Conservation (phyloP, 2,888 invertebrate species). For the Platycnemis pennipes region DNA sequence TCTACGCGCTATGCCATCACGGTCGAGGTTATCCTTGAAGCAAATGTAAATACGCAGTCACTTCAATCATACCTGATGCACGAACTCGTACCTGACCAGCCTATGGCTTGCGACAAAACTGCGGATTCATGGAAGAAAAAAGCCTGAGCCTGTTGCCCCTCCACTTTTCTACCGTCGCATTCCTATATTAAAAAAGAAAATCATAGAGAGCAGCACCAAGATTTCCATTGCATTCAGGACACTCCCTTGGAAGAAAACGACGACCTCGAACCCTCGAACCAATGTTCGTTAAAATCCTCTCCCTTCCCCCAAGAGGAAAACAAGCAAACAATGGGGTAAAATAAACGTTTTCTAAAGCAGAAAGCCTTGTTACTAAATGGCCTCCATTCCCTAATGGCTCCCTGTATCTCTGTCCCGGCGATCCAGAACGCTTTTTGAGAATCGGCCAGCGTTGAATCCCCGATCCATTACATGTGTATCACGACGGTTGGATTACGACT, state of each 20-base stretch:
- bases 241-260: not conserved
- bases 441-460: not conserved
- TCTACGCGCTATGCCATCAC: too few species aligned
- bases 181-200: not conserved
- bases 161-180: not conserved
- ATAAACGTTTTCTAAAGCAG: not conserved
- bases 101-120: not conserved
- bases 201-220: not conserved
- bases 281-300: not conserved
- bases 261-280: not conserved
- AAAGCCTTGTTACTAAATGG: not conserved
- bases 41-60: too few species aligned
- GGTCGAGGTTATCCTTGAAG: too few species aligned
- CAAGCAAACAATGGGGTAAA: not conserved
- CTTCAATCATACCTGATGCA: not conserved
- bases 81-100: not conserved
- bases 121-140: not conserved
- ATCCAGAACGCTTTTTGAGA: slow-evolving; percentile 5
- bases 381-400: not conserved
- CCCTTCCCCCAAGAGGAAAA: not conserved
- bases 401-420: slow-evolving; percentile 12
- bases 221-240: not conserved
- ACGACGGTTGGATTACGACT: not conserved
- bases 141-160: too few species aligned
- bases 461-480: slow-evolving; percentile 36